These are phyloP conservation scores for Amphibalanus amphitrite DNA, from an alignment of 1,140 invertebrate genomes.

Conservation along the genomic window DNA sequence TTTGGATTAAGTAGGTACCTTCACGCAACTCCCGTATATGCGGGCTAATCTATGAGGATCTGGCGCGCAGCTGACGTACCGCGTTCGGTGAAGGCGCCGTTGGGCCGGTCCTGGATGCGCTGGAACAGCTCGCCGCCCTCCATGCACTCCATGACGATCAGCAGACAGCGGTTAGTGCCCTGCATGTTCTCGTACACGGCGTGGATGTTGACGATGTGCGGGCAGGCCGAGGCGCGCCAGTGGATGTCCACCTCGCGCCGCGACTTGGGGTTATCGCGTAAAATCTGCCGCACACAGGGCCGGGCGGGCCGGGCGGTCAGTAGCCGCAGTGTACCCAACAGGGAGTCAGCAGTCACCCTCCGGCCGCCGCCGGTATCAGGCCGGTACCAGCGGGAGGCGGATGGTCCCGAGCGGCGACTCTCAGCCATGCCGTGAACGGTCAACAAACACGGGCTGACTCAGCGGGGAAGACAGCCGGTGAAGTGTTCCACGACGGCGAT, in stretches of 20 bases:
- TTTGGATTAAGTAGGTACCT: too few species aligned
- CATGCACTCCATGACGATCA: slow-evolving; percentile 98
- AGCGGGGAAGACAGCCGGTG: too few species aligned
- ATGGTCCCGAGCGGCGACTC: too few species aligned
- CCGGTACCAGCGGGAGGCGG: too few species aligned
- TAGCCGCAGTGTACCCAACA: not conserved
- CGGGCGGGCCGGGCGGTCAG: not conserved
- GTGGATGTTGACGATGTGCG: slow-evolving; percentile 80
- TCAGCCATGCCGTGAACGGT: too few species aligned
- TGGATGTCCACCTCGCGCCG: slow-evolving; percentile 88
- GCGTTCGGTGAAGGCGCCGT: slow-evolving; percentile 86
- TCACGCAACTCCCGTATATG: too few species aligned
- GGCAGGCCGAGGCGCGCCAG: slow-evolving; percentile 73
- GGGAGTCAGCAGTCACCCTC: too few species aligned
- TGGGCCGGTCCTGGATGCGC: slow-evolving; percentile 82
- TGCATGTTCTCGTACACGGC: slow-evolving; percentile 96
- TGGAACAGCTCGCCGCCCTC: slow-evolving; percentile 93
- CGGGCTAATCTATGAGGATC: too few species aligned
- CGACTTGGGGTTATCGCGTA: slow-evolving; percentile 80
- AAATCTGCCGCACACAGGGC: slow-evolving; percentile 41
- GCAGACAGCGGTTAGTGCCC: slow-evolving; percentile 67
- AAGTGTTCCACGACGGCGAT: too few species aligned
- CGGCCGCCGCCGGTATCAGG: too few species aligned
- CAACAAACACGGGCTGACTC: too few species aligned
- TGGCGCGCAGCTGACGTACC: too few species aligned